Conservation (phyloP, 2,888 invertebrate species). For the Lasioglossum morio region DNA sequence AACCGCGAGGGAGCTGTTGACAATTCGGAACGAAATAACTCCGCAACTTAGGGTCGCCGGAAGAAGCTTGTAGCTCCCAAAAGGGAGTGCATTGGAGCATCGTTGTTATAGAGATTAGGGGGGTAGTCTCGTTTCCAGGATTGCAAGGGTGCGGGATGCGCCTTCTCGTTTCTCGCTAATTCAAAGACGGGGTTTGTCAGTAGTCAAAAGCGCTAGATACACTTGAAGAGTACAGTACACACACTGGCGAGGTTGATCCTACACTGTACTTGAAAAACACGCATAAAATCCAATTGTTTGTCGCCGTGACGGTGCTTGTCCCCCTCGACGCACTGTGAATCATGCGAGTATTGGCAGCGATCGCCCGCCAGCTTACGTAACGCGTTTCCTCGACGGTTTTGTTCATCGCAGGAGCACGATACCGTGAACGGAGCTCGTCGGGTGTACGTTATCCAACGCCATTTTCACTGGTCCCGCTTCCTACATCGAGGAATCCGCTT, state of each 20-base stretch:
- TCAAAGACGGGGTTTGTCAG: too few relatives aligned
- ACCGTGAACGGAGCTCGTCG: constrained; percentile 5
- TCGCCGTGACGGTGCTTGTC: neutral
- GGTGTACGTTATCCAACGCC: constrained; percentile 14
- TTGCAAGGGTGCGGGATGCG: too few relatives aligned
- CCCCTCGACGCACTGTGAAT: constrained; percentile 9
- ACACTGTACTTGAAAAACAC: neutral
- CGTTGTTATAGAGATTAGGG: neutral
- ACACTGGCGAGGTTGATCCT: neutral
- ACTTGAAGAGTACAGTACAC: too few relatives aligned
- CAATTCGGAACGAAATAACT: neutral
- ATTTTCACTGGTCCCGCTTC: neutral
- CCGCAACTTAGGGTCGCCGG: neutral
- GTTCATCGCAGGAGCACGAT: constrained; percentile 3
- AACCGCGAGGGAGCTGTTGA: neutral
- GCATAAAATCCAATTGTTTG: neutral
- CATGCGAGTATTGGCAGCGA: neutral
- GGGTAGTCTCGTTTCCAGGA: too few relatives aligned
- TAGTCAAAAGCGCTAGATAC: too few relatives aligned
- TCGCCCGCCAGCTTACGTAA: constrained; percentile 38
- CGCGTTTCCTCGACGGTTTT: constrained; percentile 17
- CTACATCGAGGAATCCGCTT: neutral
- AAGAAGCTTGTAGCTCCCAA: neutral
- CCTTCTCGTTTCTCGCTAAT: too few relatives aligned
- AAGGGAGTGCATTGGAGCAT: neutral